Conservation (phyloP, 2,888 invertebrate species). For the Eurytoma californica region DNA sequence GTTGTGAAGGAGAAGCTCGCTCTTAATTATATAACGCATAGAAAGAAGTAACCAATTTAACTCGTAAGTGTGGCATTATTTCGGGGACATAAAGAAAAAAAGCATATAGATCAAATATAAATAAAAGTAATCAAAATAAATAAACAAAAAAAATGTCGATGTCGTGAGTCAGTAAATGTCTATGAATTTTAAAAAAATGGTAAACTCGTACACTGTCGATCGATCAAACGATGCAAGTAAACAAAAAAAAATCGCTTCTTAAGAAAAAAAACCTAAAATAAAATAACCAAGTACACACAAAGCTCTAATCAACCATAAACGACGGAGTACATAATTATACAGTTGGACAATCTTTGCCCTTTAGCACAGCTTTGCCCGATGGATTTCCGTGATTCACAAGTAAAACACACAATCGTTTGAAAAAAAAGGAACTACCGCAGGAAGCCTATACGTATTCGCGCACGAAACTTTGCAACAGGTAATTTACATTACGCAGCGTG, state of each 20-base stretch:
- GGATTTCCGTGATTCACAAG: neutral
- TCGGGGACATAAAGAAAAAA: conserved; percentile 5
- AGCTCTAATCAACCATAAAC: conserved; percentile 9
- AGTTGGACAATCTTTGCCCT: conserved; percentile 43
- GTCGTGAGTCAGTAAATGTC: conserved; percentile 64
- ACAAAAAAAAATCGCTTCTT: no score
- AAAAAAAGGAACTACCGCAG: conserved; percentile 1
- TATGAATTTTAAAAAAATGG: conserved; percentile 52
- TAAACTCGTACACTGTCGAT: neutral
- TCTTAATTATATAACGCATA: conserved; percentile 32
- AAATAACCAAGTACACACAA: neutral
- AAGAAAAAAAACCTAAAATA: no score
- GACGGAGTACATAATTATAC: neutral
- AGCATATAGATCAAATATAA: conserved; percentile 39
- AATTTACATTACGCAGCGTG: no score
- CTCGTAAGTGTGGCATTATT: conserved; percentile 28
- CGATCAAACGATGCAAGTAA: no score
- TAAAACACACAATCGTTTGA: neutral
- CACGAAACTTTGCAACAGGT: no score
- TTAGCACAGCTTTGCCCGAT: neutral
- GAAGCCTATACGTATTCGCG: no score
- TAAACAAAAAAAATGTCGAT: conserved; percentile 56
- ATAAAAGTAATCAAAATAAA: conserved; percentile 32
- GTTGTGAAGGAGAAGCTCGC: conserved; percentile 46
- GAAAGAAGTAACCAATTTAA: conserved; percentile 36